Percentiles rank a stretch among this genome's conserved stretches.
These are phyloP conservation scores for Chaetophractus vellerosus DNA, from an alignment of 2,797 vertebrate species.

Conservation along the genomic window DNA sequence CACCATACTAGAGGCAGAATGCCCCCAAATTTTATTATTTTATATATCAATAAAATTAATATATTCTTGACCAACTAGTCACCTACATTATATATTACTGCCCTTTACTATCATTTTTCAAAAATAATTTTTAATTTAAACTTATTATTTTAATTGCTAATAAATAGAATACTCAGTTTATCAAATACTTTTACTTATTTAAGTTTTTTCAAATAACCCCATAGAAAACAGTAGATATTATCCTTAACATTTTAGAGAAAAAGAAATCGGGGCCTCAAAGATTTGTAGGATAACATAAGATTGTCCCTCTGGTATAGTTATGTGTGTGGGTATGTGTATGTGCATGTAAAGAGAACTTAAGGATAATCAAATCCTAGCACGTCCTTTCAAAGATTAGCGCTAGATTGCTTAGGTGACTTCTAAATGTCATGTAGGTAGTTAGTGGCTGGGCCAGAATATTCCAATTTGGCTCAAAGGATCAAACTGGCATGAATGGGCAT, in stretches of 20 bases:
- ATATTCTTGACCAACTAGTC: too few species aligned
- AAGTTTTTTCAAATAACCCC: background rate
- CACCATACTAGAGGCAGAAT: background rate
- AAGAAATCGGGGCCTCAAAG: background rate
- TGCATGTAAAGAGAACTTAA: background rate
- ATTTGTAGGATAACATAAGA: background rate
- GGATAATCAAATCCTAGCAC: background rate
- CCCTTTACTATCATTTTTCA: background rate
- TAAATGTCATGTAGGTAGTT: background rate
- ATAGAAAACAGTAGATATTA: background rate
- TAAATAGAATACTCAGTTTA: background rate
- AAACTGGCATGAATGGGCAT: background rate
- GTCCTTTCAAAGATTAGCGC: background rate
- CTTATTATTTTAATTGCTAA: background rate
- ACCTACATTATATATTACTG: background rate
- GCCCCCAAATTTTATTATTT: background rate
- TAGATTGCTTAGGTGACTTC: background rate
- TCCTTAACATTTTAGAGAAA: background rate
- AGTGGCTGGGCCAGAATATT: background rate
- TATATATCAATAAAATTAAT: background rate
- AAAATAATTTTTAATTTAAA: conserved; percentile 3
- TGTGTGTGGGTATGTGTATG: background rate
- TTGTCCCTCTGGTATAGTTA: background rate
- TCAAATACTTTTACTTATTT: background rate
- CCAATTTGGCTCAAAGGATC: background rate